phyloP scores from a whole-genome alignment of 2,113 vertebrate species.

The Triplophysa siluroides region DNA sequence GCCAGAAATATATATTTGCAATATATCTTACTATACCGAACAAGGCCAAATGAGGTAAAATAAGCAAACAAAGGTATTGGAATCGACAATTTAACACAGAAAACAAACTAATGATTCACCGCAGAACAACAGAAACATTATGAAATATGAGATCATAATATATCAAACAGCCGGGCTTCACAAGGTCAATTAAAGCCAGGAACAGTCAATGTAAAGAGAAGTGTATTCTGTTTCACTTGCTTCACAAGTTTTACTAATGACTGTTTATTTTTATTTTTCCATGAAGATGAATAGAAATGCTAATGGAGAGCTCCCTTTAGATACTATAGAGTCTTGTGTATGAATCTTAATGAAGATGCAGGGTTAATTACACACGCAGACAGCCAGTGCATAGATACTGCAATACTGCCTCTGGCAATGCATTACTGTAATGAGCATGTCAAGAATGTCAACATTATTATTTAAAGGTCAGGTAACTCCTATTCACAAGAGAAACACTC shows the following conservation, averaged over 20 bases:
- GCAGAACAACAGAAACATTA: not conserved
- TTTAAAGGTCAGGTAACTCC: constrained; percentile 32
- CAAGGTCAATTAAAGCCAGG: not conserved
- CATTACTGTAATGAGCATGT: constrained; percentile 32
- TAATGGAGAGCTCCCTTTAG: too few relatives aligned
- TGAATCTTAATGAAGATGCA: constrained; percentile 26
- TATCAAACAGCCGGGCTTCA: not conserved
- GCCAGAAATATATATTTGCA: not conserved
- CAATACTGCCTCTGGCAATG: constrained; percentile 36
- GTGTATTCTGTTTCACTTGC: not conserved
- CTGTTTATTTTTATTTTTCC: too few relatives aligned
- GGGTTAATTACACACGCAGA: constrained; percentile 36
- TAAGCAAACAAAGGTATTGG: not conserved
- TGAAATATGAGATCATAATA: not conserved
- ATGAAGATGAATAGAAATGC: too few relatives aligned
- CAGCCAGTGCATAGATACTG: constrained; percentile 6
- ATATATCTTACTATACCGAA: too few relatives aligned
- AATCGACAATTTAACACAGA: not conserved
- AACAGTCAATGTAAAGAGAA: not conserved
- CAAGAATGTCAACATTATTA: constrained; percentile 27
- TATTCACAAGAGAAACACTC: not conserved
- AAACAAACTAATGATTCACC: not conserved
- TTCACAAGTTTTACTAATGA: not conserved
- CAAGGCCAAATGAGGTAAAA: too few relatives aligned
- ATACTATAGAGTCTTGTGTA: not conserved